A percentile compares a stretch with the other conserved stretches of the same genome.
Evolutionary conservation across 37 sponge, comb jelly and placozoan genomes (phyloP).

Genomic region (Eunapius fragilis): DNA sequence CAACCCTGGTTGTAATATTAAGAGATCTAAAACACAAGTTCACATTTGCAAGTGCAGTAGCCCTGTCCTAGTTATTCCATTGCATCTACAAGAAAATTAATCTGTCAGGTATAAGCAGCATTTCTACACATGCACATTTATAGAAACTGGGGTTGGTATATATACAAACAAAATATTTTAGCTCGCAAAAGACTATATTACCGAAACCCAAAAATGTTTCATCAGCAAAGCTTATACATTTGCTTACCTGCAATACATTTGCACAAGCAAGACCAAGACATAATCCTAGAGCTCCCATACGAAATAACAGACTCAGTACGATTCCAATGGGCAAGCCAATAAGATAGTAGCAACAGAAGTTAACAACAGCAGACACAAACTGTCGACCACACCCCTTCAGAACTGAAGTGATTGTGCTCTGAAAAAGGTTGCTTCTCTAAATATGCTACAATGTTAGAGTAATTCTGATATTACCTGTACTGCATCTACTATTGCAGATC

Average conservation of each 20-base stretch:
- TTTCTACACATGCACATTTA: too few relatives aligned
- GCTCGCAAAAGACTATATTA: too few relatives aligned
- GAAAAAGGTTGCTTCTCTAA: not conserved
- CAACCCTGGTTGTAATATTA: too few relatives aligned
- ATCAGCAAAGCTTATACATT: not conserved
- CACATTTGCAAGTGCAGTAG: too few relatives aligned
- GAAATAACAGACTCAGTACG: constrained; percentile 5
- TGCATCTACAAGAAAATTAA: too few relatives aligned
- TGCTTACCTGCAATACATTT: not conserved
- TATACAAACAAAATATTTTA: too few relatives aligned
- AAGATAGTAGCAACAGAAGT: constrained; percentile 26
- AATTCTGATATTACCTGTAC: not conserved
- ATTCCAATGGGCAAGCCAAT: constrained; percentile 39
- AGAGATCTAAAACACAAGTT: too few relatives aligned
- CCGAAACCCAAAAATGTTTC: too few relatives aligned
- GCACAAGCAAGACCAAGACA: constrained; percentile 25
- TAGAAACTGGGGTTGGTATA: too few relatives aligned
- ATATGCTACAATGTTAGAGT: not conserved
- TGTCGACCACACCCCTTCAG: constrained; percentile 44
- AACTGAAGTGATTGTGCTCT: constrained; percentile 3
- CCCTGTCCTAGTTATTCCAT: too few relatives aligned
- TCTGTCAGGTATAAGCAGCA: too few relatives aligned
- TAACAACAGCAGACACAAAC: constrained; percentile 15
- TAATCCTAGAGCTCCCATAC: constrained; percentile 35
- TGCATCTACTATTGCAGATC: not conserved